Evolutionary conservation across 2,888 invertebrate genomes (phyloP).

Genomic region (Parochlus steinenii): DNA sequence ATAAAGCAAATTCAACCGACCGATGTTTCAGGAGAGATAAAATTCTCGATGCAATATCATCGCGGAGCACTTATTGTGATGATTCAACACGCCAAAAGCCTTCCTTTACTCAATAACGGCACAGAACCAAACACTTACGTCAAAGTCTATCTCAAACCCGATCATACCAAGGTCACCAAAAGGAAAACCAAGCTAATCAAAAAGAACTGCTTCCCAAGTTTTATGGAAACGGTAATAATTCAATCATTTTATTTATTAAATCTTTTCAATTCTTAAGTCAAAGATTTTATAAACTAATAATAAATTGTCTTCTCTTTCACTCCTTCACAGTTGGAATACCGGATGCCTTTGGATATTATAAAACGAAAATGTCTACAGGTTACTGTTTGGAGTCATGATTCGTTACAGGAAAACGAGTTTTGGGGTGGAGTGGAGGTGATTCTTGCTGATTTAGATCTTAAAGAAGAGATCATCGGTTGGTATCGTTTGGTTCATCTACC

Average conservation of each 20-base stretch:
- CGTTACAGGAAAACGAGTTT: conserved; percentile 86
- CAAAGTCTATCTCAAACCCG: conserved; percentile 84
- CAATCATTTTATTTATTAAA: conserved; percentile 6
- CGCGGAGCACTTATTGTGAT: conserved; percentile 60
- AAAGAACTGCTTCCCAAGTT: conserved; percentile 87
- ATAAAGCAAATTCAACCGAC: conserved; percentile 25
- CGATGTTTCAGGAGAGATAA: conserved; percentile 52
- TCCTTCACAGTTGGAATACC: conserved; percentile 59
- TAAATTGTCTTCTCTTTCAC: not conserved
- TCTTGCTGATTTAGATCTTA: conserved; percentile 52
- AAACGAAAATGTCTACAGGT: conserved; percentile 66
- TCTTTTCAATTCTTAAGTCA: conserved; percentile 4
- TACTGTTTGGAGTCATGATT: conserved; percentile 89
- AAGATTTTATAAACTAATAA: not conserved
- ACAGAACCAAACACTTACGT: conserved; percentile 81
- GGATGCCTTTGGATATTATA: conserved; percentile 65
- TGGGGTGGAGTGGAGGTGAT: conserved; percentile 80
- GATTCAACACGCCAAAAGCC: conserved; percentile 77
- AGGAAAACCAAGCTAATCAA: conserved; percentile 88
- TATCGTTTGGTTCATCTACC: conserved; percentile 45
- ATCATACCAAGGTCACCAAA: conserved; percentile 82
- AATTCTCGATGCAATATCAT: conserved; percentile 59
- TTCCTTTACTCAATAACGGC: conserved; percentile 60
- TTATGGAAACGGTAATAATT: conserved; percentile 81
- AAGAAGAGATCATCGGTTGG: conserved; percentile 72